These are phyloP conservation scores for Hexactinellida sp. DNA, from an alignment of 37 sponge, comb jelly and placozoan species.

Conservation along the genomic window DNA sequence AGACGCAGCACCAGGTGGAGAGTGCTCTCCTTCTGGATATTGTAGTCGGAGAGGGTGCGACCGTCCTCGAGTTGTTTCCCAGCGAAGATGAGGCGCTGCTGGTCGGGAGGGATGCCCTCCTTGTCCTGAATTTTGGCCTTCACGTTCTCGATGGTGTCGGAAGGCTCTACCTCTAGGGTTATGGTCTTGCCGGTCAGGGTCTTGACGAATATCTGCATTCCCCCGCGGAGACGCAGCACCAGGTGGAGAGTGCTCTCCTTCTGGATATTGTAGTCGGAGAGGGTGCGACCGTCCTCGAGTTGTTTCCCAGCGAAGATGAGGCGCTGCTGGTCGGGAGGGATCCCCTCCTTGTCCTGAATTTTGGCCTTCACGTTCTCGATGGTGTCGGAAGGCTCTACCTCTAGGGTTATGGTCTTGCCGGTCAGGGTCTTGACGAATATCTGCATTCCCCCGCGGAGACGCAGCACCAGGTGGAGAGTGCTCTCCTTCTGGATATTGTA, in stretches of 20 bases:
- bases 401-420: constrained; percentile 4
- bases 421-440: constrained; percentile 2
- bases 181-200: constrained; percentile 13
- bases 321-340: constrained; percentile 13
- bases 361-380: constrained; percentile 16
- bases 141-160: constrained; percentile 16
- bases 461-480: background rate
- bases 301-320: constrained; percentile 11
- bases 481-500: background rate
- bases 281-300: constrained; percentile 4
- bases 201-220: constrained; percentile 11
- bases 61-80: background rate
- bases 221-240: background rate
- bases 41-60: constrained; percentile 14
- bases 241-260: constrained; percentile 14
- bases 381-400: background rate
- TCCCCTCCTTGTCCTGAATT: constrained; percentile 6
- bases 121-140: constrained; percentile 16
- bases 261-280: constrained; percentile 12
- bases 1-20: background rate
- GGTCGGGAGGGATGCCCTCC: constrained; percentile 16
- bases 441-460: background rate
- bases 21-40: constrained; percentile 13
- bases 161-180: background rate
- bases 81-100: constrained; percentile 12